Percentiles rank a stretch among this genome's conserved stretches.
Evolutionary conservation across 2,797 vertebrate genomes (phyloP).

Genomic region (Xerus rutilus): DNA sequence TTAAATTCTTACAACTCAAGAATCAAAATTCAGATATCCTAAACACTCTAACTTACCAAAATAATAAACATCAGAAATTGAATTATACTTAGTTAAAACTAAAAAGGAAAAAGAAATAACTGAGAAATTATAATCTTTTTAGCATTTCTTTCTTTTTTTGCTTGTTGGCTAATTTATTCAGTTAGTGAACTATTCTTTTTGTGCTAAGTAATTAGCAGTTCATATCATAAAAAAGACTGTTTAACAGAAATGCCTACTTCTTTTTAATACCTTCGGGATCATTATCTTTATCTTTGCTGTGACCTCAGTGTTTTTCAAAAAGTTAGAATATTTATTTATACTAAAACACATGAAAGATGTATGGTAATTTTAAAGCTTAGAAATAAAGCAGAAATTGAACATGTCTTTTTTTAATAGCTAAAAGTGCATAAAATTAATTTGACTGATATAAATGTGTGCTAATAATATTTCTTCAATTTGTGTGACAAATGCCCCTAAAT

Average conservation of each 20-base stretch:
- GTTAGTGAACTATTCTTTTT: slow-evolving; percentile 10
- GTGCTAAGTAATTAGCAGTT: slow-evolving; percentile 57
- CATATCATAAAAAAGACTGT: slow-evolving; percentile 39
- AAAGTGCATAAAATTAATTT: slow-evolving; percentile 56
- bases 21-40: neutral
- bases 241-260: slow-evolving; percentile 50
- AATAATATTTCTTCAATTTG: slow-evolving; percentile 26
- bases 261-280: slow-evolving; percentile 26
- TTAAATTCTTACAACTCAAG: neutral
- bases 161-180: slow-evolving; percentile 57
- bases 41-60: neutral
- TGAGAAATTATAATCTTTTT: neutral
- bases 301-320: slow-evolving; percentile 8
- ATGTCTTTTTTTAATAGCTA: slow-evolving; percentile 13
- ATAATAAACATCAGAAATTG: neutral
- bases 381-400: slow-evolving; percentile 33
- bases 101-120: neutral
- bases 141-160: neutral
- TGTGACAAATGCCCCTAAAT: neutral
- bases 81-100: slow-evolving; percentile 4
- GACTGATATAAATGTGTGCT: neutral
- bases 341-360: slow-evolving; percentile 29
- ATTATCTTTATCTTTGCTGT: neutral
- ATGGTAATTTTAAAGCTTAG: slow-evolving; percentile 49
- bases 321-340: slow-evolving; percentile 62